Conservation (phyloP, 2,797 vertebrate species). For the Mus minutoides region DNA sequence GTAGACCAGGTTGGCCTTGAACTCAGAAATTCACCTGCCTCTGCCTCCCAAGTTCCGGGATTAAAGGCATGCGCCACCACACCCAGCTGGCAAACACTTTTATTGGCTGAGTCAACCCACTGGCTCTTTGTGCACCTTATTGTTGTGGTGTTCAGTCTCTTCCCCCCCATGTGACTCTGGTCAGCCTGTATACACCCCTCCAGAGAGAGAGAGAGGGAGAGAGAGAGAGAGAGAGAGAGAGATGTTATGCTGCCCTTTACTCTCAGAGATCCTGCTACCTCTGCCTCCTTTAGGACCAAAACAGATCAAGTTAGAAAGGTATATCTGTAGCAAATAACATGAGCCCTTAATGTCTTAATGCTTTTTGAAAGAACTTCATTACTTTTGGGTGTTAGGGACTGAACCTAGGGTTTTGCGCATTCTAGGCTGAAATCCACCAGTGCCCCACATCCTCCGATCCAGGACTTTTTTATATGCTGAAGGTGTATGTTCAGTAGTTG, state of each 20-base stretch:
- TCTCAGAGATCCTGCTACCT: background rate
- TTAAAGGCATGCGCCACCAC: too few species aligned
- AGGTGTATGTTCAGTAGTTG: background rate
- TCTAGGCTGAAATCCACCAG: background rate
- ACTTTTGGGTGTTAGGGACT: background rate
- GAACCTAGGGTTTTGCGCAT: background rate
- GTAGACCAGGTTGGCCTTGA: too few species aligned
- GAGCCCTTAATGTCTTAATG: background rate
- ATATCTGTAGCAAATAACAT: background rate
- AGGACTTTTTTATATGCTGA: background rate
- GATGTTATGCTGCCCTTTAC: background rate
- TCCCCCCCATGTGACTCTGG: background rate
- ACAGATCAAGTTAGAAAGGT: background rate
- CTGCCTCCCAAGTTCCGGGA: too few species aligned
- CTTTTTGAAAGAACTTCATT: constrained; percentile 40
- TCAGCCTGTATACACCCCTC: background rate
- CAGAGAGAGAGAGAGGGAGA: too few species aligned
- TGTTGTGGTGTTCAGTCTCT: background rate
- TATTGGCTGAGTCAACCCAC: background rate
- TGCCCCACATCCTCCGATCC: background rate
- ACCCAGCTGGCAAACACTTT: too few species aligned
- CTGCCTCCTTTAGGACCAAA: constrained; percentile 8
- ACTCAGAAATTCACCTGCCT: too few species aligned
- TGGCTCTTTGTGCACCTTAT: background rate
- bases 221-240: too few species aligned